Evolutionary conservation across 2,797 vertebrate species (phyloP), one percentile per base, ranked within the genome.

Genomic region (Clangula hyemalis): DNA sequence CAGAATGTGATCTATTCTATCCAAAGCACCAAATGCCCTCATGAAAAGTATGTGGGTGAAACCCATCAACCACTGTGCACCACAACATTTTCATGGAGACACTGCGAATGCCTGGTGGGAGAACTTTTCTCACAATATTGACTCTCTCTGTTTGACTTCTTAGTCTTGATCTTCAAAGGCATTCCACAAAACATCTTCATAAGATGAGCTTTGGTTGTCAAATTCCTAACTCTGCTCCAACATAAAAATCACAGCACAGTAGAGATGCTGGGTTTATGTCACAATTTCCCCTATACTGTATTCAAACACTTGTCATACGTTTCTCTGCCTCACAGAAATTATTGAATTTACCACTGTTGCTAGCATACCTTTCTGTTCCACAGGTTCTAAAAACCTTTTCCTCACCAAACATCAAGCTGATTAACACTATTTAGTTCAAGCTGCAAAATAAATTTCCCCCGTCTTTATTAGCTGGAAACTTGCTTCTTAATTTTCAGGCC

Each of bases 151-250:
- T 73, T 94, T 92, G 77, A 92, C 90, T 90, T 73, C 86, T 95
- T 91, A 89, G 71, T 90, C 80, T 97, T 89, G 71, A 96, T 95
- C 90, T 96, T 97, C 96, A 97, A 97, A 97, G 77, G 75, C 93
- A 90, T 95, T 97, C 94, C 95, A 87, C 81, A 93, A 85, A 74
- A 61, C 57, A 85, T 68, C 90, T 95, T 96, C 92, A 96, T 93
- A 95, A 95, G 90, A 93, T 60, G 83, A 91, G 79, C 62, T 94
- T 64, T 91, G 85, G 76, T 72, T 92, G 53, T 90, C 80, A 77
- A 74, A 95, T 90, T 92, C 84, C 53, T 82, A 79, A 45, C 39
- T 56, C 60, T 71, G 39, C 56, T 91, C 78, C 74, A 79, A 85
- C 61, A 47, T 88, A 20, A 36, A 76, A 89, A 70, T 82, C 89